Conservation (phyloP, 1,140 invertebrate species). For the Hesperophylax magnus region DNA sequence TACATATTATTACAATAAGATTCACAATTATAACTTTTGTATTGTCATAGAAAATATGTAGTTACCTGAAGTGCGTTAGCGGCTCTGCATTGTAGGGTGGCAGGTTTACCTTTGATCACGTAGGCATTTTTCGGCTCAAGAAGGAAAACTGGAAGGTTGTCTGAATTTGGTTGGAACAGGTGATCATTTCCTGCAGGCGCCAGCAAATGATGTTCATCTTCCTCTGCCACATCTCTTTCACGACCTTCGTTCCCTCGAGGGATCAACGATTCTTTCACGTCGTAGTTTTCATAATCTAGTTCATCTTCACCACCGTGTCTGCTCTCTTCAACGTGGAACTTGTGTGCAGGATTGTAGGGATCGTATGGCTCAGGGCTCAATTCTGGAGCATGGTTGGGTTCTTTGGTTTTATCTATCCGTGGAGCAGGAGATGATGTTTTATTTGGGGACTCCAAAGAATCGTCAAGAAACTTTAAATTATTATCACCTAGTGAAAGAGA, state of each 20-base stretch:
- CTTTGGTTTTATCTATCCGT: background rate
- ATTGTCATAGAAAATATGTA: constrained; percentile 23
- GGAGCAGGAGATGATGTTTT: background rate
- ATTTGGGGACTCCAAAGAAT: background rate
- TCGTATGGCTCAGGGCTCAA: constrained; percentile 48
- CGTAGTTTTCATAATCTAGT: constrained; percentile 53
- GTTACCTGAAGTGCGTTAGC: constrained; percentile 78
- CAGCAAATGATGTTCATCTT: constrained; percentile 45
- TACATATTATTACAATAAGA: background rate
- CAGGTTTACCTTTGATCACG: constrained; percentile 89
- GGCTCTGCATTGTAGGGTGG: constrained; percentile 83
- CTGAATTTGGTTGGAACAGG: constrained; percentile 69
- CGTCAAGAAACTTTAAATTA: background rate
- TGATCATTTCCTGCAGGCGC: constrained; percentile 67
- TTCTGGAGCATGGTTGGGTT: constrained; percentile 21
- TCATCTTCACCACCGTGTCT: constrained; percentile 27
- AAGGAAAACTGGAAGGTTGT: constrained; percentile 83
- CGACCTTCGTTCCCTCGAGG: background rate
- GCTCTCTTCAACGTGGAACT: constrained; percentile 39
- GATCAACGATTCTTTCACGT: constrained; percentile 18
- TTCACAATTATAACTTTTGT: background rate
- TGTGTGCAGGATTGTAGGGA: constrained; percentile 53
- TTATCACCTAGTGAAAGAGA: background rate
- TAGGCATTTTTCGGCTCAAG: constrained; percentile 86
- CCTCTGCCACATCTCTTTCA: constrained; percentile 33